phyloP scores from a whole-genome alignment of 2,797 vertebrate genomes.

The Lindbergichthys nudifrons region DNA sequence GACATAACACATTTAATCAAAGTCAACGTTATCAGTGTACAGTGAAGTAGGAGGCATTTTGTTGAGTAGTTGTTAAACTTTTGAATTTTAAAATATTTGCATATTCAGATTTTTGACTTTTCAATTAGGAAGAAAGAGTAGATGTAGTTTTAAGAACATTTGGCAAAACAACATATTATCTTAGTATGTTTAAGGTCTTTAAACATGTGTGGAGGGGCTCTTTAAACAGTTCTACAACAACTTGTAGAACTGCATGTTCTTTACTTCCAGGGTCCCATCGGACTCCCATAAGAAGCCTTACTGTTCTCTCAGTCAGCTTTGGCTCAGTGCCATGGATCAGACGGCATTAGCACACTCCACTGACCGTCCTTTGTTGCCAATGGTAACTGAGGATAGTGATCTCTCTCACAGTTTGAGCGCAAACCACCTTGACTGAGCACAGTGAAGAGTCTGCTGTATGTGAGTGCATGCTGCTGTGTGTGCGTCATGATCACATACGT shows the following conservation, averaged over 20 bases:
- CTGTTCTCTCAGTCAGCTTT: slow-evolving; percentile 29
- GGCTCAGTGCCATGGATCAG: slow-evolving; percentile 29
- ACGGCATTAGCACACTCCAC: slow-evolving; percentile 46
- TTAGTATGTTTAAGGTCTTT: background rate
- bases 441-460: background rate
- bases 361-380: slow-evolving; percentile 55
- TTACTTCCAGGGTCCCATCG: slow-evolving; percentile 23
- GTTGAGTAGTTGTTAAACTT: background rate
- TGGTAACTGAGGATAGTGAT: slow-evolving; percentile 52
- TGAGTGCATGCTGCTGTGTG: background rate
- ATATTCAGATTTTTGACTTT: background rate
- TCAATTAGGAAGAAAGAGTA: background rate
- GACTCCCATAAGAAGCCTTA: slow-evolving; percentile 5
- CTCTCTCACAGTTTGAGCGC: slow-evolving; percentile 27
- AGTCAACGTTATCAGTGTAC: too few relatives aligned
- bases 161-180: background rate
- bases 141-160: background rate
- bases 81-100: background rate
- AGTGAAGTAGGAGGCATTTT: background rate
- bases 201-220: background rate
- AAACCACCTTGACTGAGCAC: slow-evolving; percentile 34
- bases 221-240: background rate
- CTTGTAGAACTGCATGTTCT: slow-evolving; percentile 10
- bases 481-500: slow-evolving; percentile 35
- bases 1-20: too few relatives aligned